Evolutionary conservation across 1,140 invertebrate genomes (phyloP), one percentile per base, ranked within the genome.

Genomic region (Drosophila quadrilineata): DNA sequence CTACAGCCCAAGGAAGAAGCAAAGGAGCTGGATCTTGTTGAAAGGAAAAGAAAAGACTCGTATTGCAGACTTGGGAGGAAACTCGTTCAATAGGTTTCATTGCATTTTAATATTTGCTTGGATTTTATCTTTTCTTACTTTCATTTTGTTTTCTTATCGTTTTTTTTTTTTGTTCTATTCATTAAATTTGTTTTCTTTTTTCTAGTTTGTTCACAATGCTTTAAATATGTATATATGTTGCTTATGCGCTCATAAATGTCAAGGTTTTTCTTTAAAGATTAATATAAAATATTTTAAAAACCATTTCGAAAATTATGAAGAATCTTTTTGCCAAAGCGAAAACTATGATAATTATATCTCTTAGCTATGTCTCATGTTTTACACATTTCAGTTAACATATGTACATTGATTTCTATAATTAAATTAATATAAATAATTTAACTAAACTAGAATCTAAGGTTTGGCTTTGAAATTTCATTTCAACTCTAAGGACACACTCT

Each of bases 301-400:
- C 56, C 57, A 85, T 63, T 73, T 70, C 41, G 35, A 66, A 71
- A 88, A 88, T 71, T 72, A 84, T 79, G 86, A 84, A 88, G 86
- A 88, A 88, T 88, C 86, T 88, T 88, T 88, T 88, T 88, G 86
- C 86, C 74, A 88, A 88, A 88, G 70, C 31, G 75, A 87, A 85
- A 77, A 82, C 74, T 64, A 38, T 10, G 36, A 46, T 53, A 21
- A 40, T n/a, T n/a, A n/a, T n/a, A n/a, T n/a, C n/a, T n/a, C n/a
- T n/a, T n/a, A 50, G 8, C 26, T 50, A 26, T 45, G 17, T 9
- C 36, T 71, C 36, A n/a, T n/a, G n/a, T 49, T 40, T 49, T 43
- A 0, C n/a, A 38, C 28, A 14, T 31, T 16, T 14, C n/a, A n/a
- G 21, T 10, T 19, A 64, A 69, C 50, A 65, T 54, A 69, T 75